These are phyloP conservation scores for Pachyuromys duprasi DNA, from an alignment of 2,797 vertebrate species.

Conservation along the genomic window DNA sequence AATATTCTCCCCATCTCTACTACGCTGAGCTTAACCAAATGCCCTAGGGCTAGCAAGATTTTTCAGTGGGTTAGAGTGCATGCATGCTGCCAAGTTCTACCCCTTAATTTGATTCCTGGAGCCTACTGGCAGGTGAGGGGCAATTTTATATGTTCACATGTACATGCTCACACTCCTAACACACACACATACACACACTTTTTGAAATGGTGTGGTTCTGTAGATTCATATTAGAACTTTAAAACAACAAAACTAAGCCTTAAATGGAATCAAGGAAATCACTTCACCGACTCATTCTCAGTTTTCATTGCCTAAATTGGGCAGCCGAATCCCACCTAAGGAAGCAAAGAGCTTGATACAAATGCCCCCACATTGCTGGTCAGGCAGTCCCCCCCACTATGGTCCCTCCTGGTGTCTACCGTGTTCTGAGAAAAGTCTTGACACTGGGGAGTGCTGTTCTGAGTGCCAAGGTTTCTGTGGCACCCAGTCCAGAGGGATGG, in stretches of 20 bases:
- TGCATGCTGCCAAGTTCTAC: neutral
- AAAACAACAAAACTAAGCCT: neutral
- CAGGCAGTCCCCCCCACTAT: neutral
- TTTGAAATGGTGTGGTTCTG: neutral
- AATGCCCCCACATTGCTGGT: neutral
- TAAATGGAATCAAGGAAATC: neutral
- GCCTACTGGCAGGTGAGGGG: neutral
- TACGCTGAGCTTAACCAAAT: neutral
- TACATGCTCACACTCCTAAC: neutral
- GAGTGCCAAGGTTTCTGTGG: neutral
- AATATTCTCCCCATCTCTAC: neutral
- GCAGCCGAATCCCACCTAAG: neutral
- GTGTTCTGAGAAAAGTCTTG: neutral
- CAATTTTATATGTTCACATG: neutral
- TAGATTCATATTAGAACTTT: neutral
- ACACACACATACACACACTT: neutral
- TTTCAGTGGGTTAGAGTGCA: neutral
- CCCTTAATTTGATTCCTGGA: neutral
- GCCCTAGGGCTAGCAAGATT: neutral
- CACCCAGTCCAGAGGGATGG: neutral
- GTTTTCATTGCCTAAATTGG: neutral
- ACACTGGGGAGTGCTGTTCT: neutral
- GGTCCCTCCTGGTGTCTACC: neutral
- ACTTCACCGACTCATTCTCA: neutral
- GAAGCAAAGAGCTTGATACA: neutral